phyloP scores from a whole-genome alignment of 2,797 vertebrate genomes.

The Podarcis siculus region DNA sequence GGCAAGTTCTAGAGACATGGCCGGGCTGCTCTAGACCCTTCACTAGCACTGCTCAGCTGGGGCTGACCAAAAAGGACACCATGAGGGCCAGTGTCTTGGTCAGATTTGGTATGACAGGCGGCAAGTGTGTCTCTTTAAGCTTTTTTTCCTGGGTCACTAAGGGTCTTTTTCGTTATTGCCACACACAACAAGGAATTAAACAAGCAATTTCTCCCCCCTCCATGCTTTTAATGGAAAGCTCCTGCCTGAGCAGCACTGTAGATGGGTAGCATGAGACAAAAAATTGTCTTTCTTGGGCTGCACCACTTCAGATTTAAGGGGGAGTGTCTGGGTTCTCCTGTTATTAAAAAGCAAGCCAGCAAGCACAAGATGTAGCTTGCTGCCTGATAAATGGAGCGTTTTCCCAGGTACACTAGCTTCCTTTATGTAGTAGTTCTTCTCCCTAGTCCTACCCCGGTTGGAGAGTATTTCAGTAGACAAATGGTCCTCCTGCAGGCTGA shows the following conservation, averaged over 20 bases:
- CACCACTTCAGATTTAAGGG: not conserved
- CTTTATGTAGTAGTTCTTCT: not conserved
- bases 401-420: not conserved
- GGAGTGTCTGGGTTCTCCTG: too few relatives aligned
- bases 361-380: not conserved
- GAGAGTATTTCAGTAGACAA: not conserved
- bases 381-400: not conserved
- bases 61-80: too few relatives aligned
- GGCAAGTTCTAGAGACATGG: not conserved
- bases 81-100: too few relatives aligned
- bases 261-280: not conserved
- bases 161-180: too few relatives aligned
- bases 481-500: not conserved
- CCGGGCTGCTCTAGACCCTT: too few relatives aligned
- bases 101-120: too few relatives aligned
- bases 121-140: too few relatives aligned
- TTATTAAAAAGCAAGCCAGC: not conserved
- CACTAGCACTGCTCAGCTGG: too few relatives aligned
- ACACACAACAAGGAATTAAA: too few relatives aligned
- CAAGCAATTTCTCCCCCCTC: too few relatives aligned
- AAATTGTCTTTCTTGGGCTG: not conserved
- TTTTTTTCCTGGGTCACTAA: too few relatives aligned
- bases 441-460: not conserved
- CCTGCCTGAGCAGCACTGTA: not conserved
- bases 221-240: too few relatives aligned